Conservation (phyloP, 2,113 vertebrate genomes). For the Rana temporaria region DNA sequence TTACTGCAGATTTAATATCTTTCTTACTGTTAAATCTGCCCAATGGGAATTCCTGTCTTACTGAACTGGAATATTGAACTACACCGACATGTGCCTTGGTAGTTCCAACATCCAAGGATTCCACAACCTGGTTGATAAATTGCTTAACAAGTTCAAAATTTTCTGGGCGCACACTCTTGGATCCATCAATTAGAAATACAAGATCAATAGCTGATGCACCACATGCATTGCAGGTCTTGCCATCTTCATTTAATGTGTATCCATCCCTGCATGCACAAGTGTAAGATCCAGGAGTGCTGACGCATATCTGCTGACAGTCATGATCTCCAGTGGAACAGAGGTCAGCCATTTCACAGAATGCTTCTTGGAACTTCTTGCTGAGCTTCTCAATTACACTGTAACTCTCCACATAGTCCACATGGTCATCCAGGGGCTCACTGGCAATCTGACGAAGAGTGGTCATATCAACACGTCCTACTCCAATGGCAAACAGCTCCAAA, state of each 20-base stretch:
- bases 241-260: slow-evolving; percentile 87
- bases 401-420: slow-evolving; percentile 97
- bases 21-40: slow-evolving; percentile 89
- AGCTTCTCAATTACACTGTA: slow-evolving; percentile 95
- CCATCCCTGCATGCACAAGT: slow-evolving; percentile 91
- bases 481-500: slow-evolving; percentile 93
- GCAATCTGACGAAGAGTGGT: slow-evolving; percentile 90
- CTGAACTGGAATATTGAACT: slow-evolving; percentile 93
- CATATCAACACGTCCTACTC: slow-evolving; percentile 95
- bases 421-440: slow-evolving; percentile 90
- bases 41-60: slow-evolving; percentile 91
- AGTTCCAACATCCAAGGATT: slow-evolving; percentile 89
- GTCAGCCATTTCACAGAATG: slow-evolving; percentile 92
- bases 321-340: slow-evolving; percentile 94
- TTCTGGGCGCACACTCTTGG: slow-evolving; percentile 94
- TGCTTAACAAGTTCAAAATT: slow-evolving; percentile 98
- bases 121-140: slow-evolving; percentile 94
- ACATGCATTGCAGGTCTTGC: slow-evolving; percentile 90
- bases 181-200: slow-evolving; percentile 94
- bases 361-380: slow-evolving; percentile 95
- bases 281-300: slow-evolving; percentile 86
- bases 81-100: slow-evolving; percentile 88
- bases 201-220: slow-evolving; percentile 81
- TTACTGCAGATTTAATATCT: slow-evolving; percentile 92
- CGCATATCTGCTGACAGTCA: slow-evolving; percentile 92